Percentiles rank a stretch among this genome's conserved stretches.
Evolutionary conservation across 2,888 invertebrate genomes (phyloP).

Genomic region (Mythimna pallens): DNA sequence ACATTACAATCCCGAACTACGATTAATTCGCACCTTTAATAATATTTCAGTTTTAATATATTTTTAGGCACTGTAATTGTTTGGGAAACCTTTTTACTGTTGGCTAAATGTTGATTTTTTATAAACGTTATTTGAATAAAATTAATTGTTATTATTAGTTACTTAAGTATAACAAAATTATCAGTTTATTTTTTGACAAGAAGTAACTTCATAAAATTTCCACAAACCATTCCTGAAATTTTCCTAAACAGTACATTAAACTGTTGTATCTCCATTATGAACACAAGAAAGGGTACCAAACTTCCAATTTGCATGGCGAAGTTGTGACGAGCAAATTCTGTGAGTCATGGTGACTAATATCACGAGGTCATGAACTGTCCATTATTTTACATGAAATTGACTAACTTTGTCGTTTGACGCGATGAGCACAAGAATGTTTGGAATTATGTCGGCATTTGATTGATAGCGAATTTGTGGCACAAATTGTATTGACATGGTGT

Average conservation of each 20-base stretch:
- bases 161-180: too few relatives aligned
- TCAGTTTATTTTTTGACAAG: neutral
- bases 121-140: too few relatives aligned
- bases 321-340: conserved; percentile 66
- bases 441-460: conserved; percentile 49
- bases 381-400: conserved; percentile 64
- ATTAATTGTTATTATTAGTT: too few relatives aligned
- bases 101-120: too few relatives aligned
- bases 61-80: too few relatives aligned
- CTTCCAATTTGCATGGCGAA: conserved; percentile 69
- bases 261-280: conserved; percentile 57
- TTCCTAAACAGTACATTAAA: conserved; percentile 49
- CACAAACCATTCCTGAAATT: neutral
- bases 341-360: conserved; percentile 70
- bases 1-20: too few relatives aligned
- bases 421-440: conserved; percentile 41
- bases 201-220: neutral
- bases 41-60: too few relatives aligned
- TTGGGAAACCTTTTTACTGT: too few relatives aligned
- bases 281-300: conserved; percentile 62
- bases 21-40: too few relatives aligned
- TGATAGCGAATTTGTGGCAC: conserved; percentile 42
- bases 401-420: conserved; percentile 54
- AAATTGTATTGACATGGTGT: conserved; percentile 39
- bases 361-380: conserved; percentile 59